phyloP scores from a whole-genome alignment of 1,140 invertebrate species.

The Bathynomus jamesi region DNA sequence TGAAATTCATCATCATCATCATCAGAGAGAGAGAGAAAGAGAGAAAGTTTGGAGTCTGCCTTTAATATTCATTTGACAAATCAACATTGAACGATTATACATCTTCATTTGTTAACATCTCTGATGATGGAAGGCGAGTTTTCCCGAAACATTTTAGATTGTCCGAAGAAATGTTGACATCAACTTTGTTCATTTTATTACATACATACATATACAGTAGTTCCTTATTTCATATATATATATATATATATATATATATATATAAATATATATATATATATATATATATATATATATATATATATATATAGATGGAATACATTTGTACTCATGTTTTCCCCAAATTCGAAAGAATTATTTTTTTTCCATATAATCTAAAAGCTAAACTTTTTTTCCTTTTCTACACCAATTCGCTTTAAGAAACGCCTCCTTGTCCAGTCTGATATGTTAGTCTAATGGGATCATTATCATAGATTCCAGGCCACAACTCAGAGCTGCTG shows the following conservation, averaged over 20 bases:
- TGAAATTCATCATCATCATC: no score
- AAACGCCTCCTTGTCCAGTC: slow-evolving; percentile 14
- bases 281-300: slow-evolving; percentile 1
- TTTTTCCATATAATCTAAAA: background rate
- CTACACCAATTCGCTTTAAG: background rate
- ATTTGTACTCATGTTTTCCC: background rate
- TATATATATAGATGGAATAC: background rate
- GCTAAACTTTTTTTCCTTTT: background rate
- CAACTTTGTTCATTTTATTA: background rate
- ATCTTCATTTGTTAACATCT: no score
- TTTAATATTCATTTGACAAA: no score
- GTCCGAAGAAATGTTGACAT: no score
- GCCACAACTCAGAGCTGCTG: slow-evolving; percentile 21
- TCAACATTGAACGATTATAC: no score
- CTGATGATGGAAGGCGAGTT: no score
- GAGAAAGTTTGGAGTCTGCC: no score
- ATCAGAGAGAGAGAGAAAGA: no score
- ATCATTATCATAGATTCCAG: slow-evolving; percentile 32
- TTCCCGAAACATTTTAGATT: no score
- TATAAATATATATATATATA: background rate
- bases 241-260: slow-evolving; percentile 1
- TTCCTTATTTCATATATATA: background rate
- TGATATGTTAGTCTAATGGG: slow-evolving; percentile 30
- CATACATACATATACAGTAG: background rate
- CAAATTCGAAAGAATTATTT: background rate